Conservation (phyloP, 1,140 invertebrate genomes). For the Matsumurasca onukii region DNA sequence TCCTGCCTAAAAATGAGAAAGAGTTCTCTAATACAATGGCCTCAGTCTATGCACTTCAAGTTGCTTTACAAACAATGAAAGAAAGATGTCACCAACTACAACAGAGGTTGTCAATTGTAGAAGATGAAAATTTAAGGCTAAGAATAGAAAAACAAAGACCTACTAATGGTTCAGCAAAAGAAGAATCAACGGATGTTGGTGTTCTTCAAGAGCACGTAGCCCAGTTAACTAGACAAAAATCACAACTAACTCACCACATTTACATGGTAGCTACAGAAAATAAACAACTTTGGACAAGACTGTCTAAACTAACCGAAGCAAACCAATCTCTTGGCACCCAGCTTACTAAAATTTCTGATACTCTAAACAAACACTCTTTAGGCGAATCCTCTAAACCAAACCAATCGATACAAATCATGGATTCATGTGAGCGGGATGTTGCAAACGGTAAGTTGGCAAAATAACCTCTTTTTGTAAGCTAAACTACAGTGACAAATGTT, state of each 20-base stretch:
- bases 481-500: too few relatives aligned
- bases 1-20: constrained; percentile 1
- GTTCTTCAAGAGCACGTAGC: constrained; percentile 38
- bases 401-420: constrained; percentile 34
- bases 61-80: constrained; percentile 76
- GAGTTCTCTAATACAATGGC: constrained; percentile 35
- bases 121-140: constrained; percentile 71
- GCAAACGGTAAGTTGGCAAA: neutral
- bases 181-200: constrained; percentile 39
- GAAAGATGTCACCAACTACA: constrained; percentile 74
- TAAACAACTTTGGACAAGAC: constrained; percentile 70
- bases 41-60: constrained; percentile 62
- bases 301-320: constrained; percentile 62
- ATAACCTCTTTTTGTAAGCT: too few relatives aligned
- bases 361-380: constrained; percentile 37
- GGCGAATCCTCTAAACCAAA: constrained; percentile 33
- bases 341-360: constrained; percentile 36
- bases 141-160: constrained; percentile 53
- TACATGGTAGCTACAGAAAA: constrained; percentile 79
- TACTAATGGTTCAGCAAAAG: constrained; percentile 33
- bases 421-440: constrained; percentile 24
- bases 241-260: constrained; percentile 69
- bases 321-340: constrained; percentile 47
- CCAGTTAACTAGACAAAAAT: constrained; percentile 65
- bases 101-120: constrained; percentile 62